Base-by-base conservation (phyloP, 2,888 invertebrate species). In the Drosophila eohydei region DNA sequence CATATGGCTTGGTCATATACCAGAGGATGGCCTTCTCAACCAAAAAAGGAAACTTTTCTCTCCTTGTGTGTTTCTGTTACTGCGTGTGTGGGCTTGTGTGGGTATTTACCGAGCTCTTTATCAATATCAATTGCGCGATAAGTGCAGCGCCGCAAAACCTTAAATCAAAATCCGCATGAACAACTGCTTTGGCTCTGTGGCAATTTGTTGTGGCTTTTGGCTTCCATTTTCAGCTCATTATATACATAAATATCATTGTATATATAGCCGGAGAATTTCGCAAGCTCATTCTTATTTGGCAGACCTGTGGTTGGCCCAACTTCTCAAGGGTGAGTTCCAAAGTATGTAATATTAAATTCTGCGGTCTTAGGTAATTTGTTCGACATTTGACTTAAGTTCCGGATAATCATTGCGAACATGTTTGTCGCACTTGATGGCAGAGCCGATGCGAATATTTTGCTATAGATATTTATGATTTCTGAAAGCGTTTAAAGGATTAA, bases 61-160 rank as follows among this genome's bases (percentile, higher is more conserved):
- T 26, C 21, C 57, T 14, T 55, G 26, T 30, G 12, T 57, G 41
- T 34, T 36, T 44, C 32, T 28, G 21, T 52, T 36, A 38, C 56
- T 12, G 21, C 21, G 40, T 41, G 21, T 68, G 32, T 41, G 21
- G 65, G 32, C 40, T 34, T 63, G 26, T 44, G 55, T 59, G 40
- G 28, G 28, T 64, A 55, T 71, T 70, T 70, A 63, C 68, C 41
- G 57, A 46, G 12, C 65, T 50, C 71, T 59, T 54, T 71, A 68
- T 71, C 64, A 74, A 76, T 75, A 75, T 80, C 80, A 89, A 88
- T 90, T 85, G 80, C 79, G 75, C 77, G 78, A 85, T 85, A 89
- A 89, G 76, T 78, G 79, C 74, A 77, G 71, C 73, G 80, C 57
- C 65, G 64, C 66, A 76, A 78, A 78, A 71, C 70, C 72, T 73